Evolutionary conservation across 2,113 vertebrate species (phyloP), one percentile per base, ranked within the genome.

Genomic region (Melanerpes formicivorus): DNA sequence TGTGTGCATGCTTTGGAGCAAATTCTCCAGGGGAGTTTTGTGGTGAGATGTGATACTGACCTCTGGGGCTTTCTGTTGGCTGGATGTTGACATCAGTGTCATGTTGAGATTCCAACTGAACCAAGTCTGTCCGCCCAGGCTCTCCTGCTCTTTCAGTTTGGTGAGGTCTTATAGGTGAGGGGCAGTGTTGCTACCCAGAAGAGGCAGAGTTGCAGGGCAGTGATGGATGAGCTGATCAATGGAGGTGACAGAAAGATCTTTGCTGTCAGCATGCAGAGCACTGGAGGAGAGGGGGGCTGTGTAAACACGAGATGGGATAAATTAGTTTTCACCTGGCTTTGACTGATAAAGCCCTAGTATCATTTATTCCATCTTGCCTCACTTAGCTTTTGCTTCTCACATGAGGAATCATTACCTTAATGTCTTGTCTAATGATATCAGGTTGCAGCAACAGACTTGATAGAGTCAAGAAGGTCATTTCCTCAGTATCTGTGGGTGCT

Each of bases 371-470:
- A 70, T 80, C 91, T 82, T 46, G 55, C 59, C 78, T 89, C 44
- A 0, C 80, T 93, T 70, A 87, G 93, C 79, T 91, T 87, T 91
- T 91, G 56, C 83, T 93, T 95, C 71, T 93, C 83, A 69, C 65
- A 26, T 2, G 26, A 84, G 80, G 90, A n/a, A 84, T 93, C 71
- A 27, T 92, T 70, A 63, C 50, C 87, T 63, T 79, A 70, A 46
- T 55, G 78, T 22, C 67, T 42, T 29, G 29, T 46, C 32, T 87
- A 32, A 81, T 72, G 78, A 32, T 84, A 79, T 27, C 40, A 42
- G 80, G 74, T 54, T 84, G 86, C 59, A 30, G 83, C 1, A 50
- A 56, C 55, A 79, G 77, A 22, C 66, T 66, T 72, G 70, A 75
- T 81, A 65, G 87, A 30, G 78, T 81, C n/a, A 6, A 58, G 80